Evolutionary conservation across 2,888 invertebrate species (phyloP).

Genomic region (Dendrolimus houi): DNA sequence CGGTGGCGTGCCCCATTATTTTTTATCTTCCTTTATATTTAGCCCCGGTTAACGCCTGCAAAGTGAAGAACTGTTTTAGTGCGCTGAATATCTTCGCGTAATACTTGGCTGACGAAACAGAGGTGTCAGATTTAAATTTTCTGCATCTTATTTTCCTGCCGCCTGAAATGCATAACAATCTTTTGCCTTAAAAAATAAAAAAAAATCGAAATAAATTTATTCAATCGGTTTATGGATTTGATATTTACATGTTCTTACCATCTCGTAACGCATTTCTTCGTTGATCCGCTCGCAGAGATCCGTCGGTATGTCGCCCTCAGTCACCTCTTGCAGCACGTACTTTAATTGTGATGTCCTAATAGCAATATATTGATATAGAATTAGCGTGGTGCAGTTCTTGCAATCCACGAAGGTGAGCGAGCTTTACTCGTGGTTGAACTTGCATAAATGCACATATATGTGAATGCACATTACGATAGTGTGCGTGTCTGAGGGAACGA

Average conservation of each 20-base stretch:
- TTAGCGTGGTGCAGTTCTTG: background rate
- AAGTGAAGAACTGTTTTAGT: conserved; percentile 72
- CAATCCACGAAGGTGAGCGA: too few species aligned
- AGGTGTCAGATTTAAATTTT: conserved; percentile 64
- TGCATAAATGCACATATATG: too few species aligned
- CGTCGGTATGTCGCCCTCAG: conserved; percentile 93
- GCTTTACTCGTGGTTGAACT: too few species aligned
- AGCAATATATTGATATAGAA: background rate
- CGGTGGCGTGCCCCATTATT: conserved; percentile 12
- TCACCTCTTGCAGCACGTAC: conserved; percentile 91
- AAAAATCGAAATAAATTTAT: conserved; percentile 23
- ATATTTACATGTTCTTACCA: conserved; percentile 80
- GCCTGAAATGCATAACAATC: conserved; percentile 56
- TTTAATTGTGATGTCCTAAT: conserved; percentile 87
- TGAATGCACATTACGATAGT: too few species aligned
- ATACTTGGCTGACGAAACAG: conserved; percentile 60
- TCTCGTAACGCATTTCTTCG: conserved; percentile 95
- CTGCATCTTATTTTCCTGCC: conserved; percentile 71
- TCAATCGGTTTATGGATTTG: conserved; percentile 23
- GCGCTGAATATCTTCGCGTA: conserved; percentile 67
- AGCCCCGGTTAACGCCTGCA: conserved; percentile 64
- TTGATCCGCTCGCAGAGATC: conserved; percentile 91
- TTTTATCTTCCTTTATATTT: conserved; percentile 65
- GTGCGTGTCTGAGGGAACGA: too few species aligned
- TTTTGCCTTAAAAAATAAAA: conserved; percentile 37